A percentile compares a stretch with the other conserved stretches of the same genome.
phyloP scores from a whole-genome alignment of 2,113 vertebrate genomes.

The Rattus rattus region DNA sequence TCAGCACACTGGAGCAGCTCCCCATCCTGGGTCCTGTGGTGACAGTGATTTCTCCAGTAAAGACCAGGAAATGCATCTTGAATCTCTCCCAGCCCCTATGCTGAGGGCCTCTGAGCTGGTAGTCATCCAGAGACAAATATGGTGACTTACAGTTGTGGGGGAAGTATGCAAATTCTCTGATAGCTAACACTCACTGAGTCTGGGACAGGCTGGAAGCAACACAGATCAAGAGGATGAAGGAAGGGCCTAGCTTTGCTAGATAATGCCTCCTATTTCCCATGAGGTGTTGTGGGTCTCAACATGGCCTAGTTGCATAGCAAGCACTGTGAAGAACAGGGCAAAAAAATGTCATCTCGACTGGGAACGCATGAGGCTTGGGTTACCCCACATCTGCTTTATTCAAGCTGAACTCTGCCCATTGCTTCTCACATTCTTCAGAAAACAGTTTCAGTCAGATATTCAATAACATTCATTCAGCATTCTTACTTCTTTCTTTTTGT shows the following conservation, averaged over 20 bases:
- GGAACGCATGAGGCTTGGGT: background rate
- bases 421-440: background rate
- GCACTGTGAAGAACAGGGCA: too few species aligned
- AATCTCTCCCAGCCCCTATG: background rate
- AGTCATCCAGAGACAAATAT: background rate
- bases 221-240: background rate
- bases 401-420: background rate
- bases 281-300: background rate
- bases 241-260: background rate
- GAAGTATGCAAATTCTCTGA: background rate
- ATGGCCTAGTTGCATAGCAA: background rate
- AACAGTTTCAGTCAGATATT: background rate
- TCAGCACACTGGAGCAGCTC: background rate
- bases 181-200: background rate
- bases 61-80: background rate
- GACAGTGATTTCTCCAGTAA: background rate
- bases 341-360: background rate
- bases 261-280: background rate
- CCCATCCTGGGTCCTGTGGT: background rate
- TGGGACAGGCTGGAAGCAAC: background rate
- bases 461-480: background rate
- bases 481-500: background rate
- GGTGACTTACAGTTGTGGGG: background rate
- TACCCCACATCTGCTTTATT: background rate
- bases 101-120: background rate